These are phyloP conservation scores for Hemicordylus capensis DNA, from an alignment of 2,113 vertebrate species.

Conservation along the genomic window DNA sequence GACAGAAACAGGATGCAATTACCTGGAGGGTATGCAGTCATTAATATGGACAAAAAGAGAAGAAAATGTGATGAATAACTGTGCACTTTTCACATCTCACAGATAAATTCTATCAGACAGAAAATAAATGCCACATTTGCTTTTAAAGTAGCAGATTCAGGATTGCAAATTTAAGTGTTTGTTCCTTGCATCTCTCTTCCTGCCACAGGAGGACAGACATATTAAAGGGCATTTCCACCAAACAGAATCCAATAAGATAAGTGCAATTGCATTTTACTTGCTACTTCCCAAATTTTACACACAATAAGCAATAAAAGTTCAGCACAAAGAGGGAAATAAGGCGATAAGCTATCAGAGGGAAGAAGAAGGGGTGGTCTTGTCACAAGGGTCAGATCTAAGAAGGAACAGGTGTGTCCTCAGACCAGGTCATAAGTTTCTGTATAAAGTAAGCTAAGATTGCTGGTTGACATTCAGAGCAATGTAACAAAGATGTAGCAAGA, in stretches of 20 bases:
- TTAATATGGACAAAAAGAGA: constrained; percentile 49
- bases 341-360: neutral
- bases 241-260: constrained; percentile 30
- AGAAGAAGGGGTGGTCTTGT: neutral
- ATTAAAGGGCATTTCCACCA: constrained; percentile 35
- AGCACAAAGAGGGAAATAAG: neutral
- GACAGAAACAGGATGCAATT: constrained; percentile 54
- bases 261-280: constrained; percentile 29
- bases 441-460: neutral
- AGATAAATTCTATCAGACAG: constrained; percentile 57
- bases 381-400: neutral
- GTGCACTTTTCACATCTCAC: constrained; percentile 47
- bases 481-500: too few relatives aligned
- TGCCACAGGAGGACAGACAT: constrained; percentile 17
- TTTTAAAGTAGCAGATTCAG: neutral
- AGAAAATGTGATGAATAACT: constrained; percentile 52
- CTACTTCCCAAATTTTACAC: constrained; percentile 39
- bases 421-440: neutral
- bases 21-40: neutral
- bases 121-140: constrained; percentile 49
- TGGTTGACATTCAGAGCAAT: too few relatives aligned
- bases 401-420: neutral
- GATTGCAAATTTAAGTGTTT: constrained; percentile 29
- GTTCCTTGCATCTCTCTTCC: constrained; percentile 19
- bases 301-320: neutral